Evolutionary conservation across 1,140 invertebrate species (phyloP).

Genomic region (Drosophila hydei): DNA sequence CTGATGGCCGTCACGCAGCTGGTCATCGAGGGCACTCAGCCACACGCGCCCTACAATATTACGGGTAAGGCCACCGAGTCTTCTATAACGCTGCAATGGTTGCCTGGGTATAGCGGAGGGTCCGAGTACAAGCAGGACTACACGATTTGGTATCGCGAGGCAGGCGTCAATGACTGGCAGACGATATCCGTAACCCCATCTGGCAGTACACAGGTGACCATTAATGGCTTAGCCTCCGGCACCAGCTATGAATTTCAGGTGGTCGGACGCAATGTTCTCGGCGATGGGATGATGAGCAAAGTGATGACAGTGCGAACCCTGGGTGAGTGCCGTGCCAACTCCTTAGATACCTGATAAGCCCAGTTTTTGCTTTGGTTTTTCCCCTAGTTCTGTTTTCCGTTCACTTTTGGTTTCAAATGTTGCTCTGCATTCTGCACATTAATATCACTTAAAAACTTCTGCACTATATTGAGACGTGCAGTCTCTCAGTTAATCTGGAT

Average conservation of each 20-base stretch:
- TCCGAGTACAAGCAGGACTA: constrained; percentile 97
- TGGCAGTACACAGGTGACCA: constrained; percentile 94
- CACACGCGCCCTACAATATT: constrained; percentile 97
- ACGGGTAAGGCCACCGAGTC: constrained; percentile 94
- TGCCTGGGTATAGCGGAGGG: constrained; percentile 97
- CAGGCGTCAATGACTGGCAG: constrained; percentile 93
- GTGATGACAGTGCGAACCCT: constrained; percentile 94
- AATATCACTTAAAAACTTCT: constrained; percentile 48
- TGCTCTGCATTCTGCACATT: constrained; percentile 52
- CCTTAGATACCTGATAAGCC: constrained; percentile 15
- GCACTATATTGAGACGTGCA: constrained; percentile 35
- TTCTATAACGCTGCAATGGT: constrained; percentile 94
- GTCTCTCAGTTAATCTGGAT: constrained; percentile 58
- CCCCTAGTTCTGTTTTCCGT: constrained; percentile 10
- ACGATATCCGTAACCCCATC: constrained; percentile 96
- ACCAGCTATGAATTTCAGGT: constrained; percentile 98
- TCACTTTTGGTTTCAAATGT: constrained; percentile 42
- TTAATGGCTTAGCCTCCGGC: constrained; percentile 94
- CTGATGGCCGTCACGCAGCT: constrained; percentile 95
- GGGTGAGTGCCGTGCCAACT: constrained; percentile 87
- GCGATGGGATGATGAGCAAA: constrained; percentile 97
- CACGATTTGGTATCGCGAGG: constrained; percentile 95
- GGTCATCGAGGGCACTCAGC: constrained; percentile 97
- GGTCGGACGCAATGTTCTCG: constrained; percentile 95
- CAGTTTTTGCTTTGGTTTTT: constrained; percentile 39